Base-by-base conservation (phyloP, 2,797 vertebrate species). In the Aphelocoma californica region DNA sequence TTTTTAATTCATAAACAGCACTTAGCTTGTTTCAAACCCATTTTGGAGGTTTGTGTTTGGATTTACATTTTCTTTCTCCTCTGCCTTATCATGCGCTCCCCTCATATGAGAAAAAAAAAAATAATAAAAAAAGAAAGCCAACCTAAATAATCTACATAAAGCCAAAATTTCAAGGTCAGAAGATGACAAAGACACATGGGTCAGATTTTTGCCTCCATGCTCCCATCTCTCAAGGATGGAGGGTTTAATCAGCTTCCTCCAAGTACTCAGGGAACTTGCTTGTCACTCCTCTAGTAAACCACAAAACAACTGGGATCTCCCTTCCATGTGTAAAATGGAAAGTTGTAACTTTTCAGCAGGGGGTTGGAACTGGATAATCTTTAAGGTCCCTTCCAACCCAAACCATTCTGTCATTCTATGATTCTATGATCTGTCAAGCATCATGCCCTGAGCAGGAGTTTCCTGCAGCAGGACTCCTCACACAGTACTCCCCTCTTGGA, bases 41-140 rank as follows among this genome's bases (percentile, higher is more conserved):
- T 36, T 51, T 50, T 84, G 78, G 78, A 91, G 47, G 10, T 78
- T 87, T 71, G 14, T 66, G 17, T 60, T 66, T 67, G 34, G 47
- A 89, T 77, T 67, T 92, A 34, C 6, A 19, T 86, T 90, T 93
- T 86, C 48, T 77, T 89, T 80, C 24, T 81, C 18, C 60, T 73
- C 45, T 74, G 7, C 10, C 5, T 74, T 86, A 74, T 57, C 9
- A 45, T 3, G 4, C 24, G 45, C 6, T 19, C 1, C 4, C 2
- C 4, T 53, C 5, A 12, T 31, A 50, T 64, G 26, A 69, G 24
- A 0, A 7, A 36, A 50, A 50, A 50, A 18, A 8, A 20, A 17
- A 9, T 8, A 2, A 2, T 4, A 25, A 8, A 18, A 44, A 82
- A 21, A 64, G 6, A 31, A 66, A 73, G 2, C 8, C 54, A 32